These are phyloP conservation scores for Cistogaster globosa DNA, from an alignment of 2,888 invertebrate genomes.

Conservation along the genomic window DNA sequence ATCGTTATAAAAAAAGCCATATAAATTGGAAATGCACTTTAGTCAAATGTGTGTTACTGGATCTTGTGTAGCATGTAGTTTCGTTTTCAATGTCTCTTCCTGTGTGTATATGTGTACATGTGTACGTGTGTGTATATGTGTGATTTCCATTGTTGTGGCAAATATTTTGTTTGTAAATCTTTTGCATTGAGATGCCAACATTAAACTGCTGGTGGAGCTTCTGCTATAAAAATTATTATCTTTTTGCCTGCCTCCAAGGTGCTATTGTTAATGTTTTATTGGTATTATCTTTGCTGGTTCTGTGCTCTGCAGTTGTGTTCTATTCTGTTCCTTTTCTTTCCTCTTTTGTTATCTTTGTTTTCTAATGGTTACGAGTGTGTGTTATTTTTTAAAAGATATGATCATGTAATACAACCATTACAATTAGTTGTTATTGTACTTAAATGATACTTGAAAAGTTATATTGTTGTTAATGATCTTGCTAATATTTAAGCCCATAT, in stretches of 20 bases:
- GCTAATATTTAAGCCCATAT: conserved; percentile 3
- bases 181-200: conserved; percentile 23
- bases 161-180: neutral
- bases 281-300: conserved; percentile 32
- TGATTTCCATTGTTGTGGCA: conserved; percentile 20
- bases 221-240: conserved; percentile 42
- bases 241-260: conserved; percentile 62
- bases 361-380: conserved; percentile 57
- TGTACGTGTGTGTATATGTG: conserved; percentile 60
- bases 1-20: conserved; percentile 76
- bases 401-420: conserved; percentile 59
- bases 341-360: conserved; percentile 19
- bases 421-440: conserved; percentile 60
- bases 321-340: neutral
- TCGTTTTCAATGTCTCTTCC: conserved; percentile 80
- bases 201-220: conserved; percentile 25
- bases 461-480: conserved; percentile 59
- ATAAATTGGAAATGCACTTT: conserved; percentile 77
- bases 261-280: conserved; percentile 65
- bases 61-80: conserved; percentile 78
- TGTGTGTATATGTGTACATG: conserved; percentile 64
- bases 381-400: conserved; percentile 35
- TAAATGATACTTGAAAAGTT: conserved; percentile 57
- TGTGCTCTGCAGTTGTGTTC: neutral
- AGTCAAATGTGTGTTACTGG: conserved; percentile 80